Base-by-base conservation (phyloP, 2,888 invertebrate genomes). In the Epinotia brunnichana region DNA sequence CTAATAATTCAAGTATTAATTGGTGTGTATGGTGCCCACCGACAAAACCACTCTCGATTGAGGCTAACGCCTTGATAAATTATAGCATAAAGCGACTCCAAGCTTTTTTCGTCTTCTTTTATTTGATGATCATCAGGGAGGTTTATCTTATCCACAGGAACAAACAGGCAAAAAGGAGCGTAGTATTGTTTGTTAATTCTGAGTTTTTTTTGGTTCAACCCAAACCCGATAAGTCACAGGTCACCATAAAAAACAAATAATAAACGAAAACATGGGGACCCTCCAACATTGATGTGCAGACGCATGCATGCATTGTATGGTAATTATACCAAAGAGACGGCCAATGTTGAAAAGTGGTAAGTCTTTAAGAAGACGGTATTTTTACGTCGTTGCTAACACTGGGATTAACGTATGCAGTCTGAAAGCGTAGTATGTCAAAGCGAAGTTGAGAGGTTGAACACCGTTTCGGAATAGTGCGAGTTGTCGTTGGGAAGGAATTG, bases 281-380 rank as follows among this genome's bases (percentile, higher is more conserved):
- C 60, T 61, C 17, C 74, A 76, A 82, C 85, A 85, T 86, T 83
- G 87, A 87, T 85, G 85, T 83, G 82, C 86, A 77, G 78, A 81
- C 80, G 85, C 90, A 90, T 89, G 90, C 88, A 82, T 83, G 82
- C 88, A 91, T 92, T 92, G 92, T 92, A 91, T 92, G 92, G 81
- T 90, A 92, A 92, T 92, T 81, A 82, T 77, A 78, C 81, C 80
- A 83, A 82, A 80, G 81, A 82, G 78, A 69, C 72, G 74, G 78
- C 76, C 78, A 54, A 19, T 7, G 35, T 21, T 24, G 11, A 44
- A 68, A 59, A n/a, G 59, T 35, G 53, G 2, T 69, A 69, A 69
- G 57, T 48, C 21, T 9, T 15, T 53, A 3, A 48, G n/a, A 64
- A 21, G 3, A 13, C 1, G 19, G 9, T 9, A 35, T 9, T 19